Conservation (phyloP, 2,113 vertebrate genomes). For the Sprattus sprattus region DNA sequence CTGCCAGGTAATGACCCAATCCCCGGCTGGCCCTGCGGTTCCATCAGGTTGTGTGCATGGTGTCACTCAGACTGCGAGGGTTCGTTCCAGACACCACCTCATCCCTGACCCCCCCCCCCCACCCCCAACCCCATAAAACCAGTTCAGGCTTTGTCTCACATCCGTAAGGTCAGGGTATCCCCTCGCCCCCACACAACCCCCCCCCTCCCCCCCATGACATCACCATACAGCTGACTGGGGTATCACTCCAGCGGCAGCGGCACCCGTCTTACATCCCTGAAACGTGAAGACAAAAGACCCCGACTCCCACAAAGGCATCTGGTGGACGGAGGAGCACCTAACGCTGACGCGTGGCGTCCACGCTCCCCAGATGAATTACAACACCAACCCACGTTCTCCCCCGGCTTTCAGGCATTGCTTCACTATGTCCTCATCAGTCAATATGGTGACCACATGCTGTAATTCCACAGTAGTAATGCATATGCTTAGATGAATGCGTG, state of each 20-base stretch:
- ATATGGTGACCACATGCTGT: slow-evolving; percentile 1
- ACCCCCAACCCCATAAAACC: not conserved
- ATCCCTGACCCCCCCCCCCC: not conserved
- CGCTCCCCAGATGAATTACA: not conserved
- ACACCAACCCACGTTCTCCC: not conserved
- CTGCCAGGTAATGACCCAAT: not conserved
- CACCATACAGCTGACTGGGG: slow-evolving; percentile 62
- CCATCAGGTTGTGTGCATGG: not conserved
- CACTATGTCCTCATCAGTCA: not conserved
- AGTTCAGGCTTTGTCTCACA: slow-evolving; percentile 3
- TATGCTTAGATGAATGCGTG: no score
- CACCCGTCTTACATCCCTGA: slow-evolving; percentile 30
- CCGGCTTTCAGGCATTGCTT: not conserved
- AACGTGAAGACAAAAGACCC: slow-evolving; percentile 44
- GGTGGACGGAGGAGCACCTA: not conserved
- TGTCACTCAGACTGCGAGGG: not conserved
- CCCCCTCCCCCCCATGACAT: slow-evolving; percentile 60
- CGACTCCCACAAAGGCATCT: slow-evolving; percentile 6
- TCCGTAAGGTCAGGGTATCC: not conserved
- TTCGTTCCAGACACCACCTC: not conserved
- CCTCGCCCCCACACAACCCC: not conserved
- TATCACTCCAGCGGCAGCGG: not conserved
- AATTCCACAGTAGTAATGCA: not conserved
- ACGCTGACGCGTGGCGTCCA: not conserved
- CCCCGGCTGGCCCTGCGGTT: not conserved